Conservation (phyloP, 1,140 invertebrate genomes). For the Diabrotica undecimpunctata region DNA sequence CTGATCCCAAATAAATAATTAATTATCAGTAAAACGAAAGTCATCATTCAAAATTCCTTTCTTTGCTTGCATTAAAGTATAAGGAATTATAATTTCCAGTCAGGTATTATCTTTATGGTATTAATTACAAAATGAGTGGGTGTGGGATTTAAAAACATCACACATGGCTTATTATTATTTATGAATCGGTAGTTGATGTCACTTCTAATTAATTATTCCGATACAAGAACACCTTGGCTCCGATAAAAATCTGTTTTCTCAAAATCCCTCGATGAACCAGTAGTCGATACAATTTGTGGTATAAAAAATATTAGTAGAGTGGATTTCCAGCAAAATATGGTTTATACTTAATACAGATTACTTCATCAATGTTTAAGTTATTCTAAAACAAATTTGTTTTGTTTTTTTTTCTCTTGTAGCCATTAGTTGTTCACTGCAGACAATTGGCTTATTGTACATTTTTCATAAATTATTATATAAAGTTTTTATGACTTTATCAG, state of each 20-base stretch:
- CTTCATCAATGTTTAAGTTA: too few relatives aligned
- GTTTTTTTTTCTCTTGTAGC: too few relatives aligned
- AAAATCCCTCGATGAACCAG: background rate
- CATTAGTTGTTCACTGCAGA: too few relatives aligned
- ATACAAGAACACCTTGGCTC: background rate
- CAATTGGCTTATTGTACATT: too few relatives aligned
- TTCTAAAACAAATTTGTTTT: too few relatives aligned
- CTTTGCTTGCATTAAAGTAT: background rate
- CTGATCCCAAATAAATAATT: slow-evolving; percentile 8
- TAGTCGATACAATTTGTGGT: background rate
- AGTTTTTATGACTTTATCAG: too few relatives aligned
- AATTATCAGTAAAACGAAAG: slow-evolving; percentile 3
- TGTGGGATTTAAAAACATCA: slow-evolving; percentile 7
- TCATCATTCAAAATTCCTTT: slow-evolving; percentile 6
- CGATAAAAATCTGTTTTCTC: slow-evolving; percentile 1
- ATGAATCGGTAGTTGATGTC: background rate
- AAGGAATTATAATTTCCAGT: slow-evolving; percentile 12
- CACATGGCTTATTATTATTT: background rate
- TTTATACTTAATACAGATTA: too few relatives aligned
- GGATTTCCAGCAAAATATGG: too few relatives aligned
- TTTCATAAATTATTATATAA: too few relatives aligned
- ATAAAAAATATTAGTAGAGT: too few relatives aligned
- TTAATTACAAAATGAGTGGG: slow-evolving; percentile 11
- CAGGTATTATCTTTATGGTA: slow-evolving; percentile 12
- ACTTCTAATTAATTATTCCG: background rate